Base-by-base conservation (phyloP, 2,888 invertebrate species). In the Myathropa florea region DNA sequence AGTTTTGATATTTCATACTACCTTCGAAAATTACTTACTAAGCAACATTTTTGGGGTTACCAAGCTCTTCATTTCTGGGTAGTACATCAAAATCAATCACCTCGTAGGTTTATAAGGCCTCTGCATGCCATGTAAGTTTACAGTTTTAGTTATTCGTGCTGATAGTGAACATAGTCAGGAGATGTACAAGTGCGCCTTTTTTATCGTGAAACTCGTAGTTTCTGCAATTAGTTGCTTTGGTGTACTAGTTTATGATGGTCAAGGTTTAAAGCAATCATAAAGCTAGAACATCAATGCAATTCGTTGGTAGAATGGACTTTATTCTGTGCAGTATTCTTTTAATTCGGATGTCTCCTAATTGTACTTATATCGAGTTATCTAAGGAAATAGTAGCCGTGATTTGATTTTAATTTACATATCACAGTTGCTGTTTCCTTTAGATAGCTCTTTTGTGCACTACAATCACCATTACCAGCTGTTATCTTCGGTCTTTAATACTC, bases 381-480 rank as follows among this genome's bases (percentile, higher is more conserved):
- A 92, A 92, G 92, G 92, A 92, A 92, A 92, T 92, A 92, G 92
- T 92, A 92, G 92, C 92, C 91, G 92, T 92, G 92, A 91, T 92
- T 92, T 92, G 89, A 88, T 85, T 73, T 63, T 71, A 87, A 85
- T 86, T 84, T 88, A 84, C 90, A 92, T 91, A 92, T 92, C 92
- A 92, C 92, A 92, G 92, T 92, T 92, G 92, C 92, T 92, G 92
- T 92, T 92, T 92, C 92, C 92, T 92, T 92, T 91, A 92, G 91
- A 92, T 92, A 92, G 92, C 92, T 92, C 92, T 91, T 92, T 92
- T 92, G 91, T 92, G 91, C 92, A 91, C 92, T 88, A 88, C 89
- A 80, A 64, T 61, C 72, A 64, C 3, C 28, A 72, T 30, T 83
- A 12, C 30, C 57, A 53, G 57, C n/a, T 28, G 33, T 12, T 28